A percentile compares a stretch with the other conserved stretches of the same genome.
Conservation (phyloP, 2,888 invertebrate genomes). For the Onchidella celtica region DNA sequence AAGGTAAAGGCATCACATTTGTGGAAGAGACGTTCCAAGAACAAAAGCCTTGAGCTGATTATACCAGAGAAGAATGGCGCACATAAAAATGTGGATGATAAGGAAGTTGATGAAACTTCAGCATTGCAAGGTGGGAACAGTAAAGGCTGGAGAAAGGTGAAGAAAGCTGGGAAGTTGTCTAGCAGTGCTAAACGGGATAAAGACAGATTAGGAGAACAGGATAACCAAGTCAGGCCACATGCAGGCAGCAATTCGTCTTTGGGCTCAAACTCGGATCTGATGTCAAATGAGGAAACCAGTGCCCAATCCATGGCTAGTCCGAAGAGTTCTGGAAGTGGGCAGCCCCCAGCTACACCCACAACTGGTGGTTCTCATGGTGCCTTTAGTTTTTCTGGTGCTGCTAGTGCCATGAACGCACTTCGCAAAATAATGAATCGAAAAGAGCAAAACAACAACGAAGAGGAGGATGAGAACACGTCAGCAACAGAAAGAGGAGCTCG, state of each 20-base stretch:
- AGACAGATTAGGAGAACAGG: neutral
- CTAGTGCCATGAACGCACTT: conserved; percentile 50
- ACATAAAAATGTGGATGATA: conserved; percentile 17
- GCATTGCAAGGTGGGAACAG: neutral
- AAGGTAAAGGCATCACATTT: conserved; percentile 39
- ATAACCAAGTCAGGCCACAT: neutral
- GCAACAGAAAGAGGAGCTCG: neutral
- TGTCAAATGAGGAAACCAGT: conserved; percentile 12
- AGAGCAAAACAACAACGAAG: conserved; percentile 47
- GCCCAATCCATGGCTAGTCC: neutral
- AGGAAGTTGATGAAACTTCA: neutral
- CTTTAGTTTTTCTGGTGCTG: conserved; percentile 27
- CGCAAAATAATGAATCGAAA: conserved; percentile 37
- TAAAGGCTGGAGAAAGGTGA: neutral
- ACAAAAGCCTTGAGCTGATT: conserved; percentile 40
- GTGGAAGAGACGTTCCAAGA: conserved; percentile 45
- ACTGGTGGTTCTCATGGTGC: neutral
- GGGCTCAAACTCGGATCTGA: conserved; percentile 37
- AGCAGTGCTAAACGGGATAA: neutral
- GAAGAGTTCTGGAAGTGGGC: neutral
- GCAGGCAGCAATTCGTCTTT: conserved; percentile 44
- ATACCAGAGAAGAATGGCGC: conserved; percentile 41
- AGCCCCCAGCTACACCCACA: neutral
- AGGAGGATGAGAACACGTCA: conserved; percentile 28
- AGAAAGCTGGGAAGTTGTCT: conserved; percentile 9